phyloP scores from a whole-genome alignment of 2,113 vertebrate species.

The Thinocorus orbignyianus region DNA sequence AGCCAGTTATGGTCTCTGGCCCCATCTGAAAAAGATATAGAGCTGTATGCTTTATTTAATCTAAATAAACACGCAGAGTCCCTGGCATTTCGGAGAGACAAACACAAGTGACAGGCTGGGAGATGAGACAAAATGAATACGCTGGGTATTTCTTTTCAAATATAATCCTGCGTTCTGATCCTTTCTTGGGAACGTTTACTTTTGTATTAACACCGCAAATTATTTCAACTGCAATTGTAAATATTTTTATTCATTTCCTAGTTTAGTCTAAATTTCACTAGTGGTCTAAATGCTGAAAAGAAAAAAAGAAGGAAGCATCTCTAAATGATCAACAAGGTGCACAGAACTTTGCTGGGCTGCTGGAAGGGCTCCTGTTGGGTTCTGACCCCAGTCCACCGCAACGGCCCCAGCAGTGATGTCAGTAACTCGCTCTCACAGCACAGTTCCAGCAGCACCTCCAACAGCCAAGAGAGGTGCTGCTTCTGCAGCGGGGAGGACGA shows the following conservation, averaged over 20 bases:
- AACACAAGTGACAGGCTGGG: conserved; percentile 16
- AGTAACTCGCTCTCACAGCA: neutral
- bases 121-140: neutral
- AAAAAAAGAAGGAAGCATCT: neutral
- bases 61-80: neutral
- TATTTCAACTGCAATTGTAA: neutral
- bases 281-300: neutral
- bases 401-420: neutral
- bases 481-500: neutral
- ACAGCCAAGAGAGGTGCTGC: neutral
- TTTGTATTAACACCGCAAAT: conserved; percentile 4
- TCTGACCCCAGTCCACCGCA: neutral
- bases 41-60: conserved; percentile 2
- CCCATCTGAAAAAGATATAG: neutral
- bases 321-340: neutral
- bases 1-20: neutral
- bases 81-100: neutral
- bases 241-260: conserved; percentile 12
- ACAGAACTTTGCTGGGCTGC: neutral
- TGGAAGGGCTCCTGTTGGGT: neutral
- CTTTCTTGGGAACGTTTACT: conserved; percentile 8
- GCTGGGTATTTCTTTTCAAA: neutral
- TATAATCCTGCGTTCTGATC: neutral
- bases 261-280: conserved; percentile 12
- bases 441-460: neutral